Evolutionary conservation across 2,888 invertebrate species (phyloP).

Genomic region (Apodemia zela): DNA sequence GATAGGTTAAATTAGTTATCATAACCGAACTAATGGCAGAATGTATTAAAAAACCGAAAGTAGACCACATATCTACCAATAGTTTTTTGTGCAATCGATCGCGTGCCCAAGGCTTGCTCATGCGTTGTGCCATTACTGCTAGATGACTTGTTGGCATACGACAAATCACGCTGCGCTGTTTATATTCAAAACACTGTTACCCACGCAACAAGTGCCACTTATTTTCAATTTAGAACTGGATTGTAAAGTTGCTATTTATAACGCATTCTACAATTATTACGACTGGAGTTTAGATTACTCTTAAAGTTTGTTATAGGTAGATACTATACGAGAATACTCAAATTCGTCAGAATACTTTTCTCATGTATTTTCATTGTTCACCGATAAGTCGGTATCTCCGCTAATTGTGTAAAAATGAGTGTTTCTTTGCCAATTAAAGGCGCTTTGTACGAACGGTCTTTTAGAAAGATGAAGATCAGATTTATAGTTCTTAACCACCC

Average conservation of each 20-base stretch:
- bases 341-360: too few species aligned
- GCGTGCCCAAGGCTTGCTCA: slow-evolving; percentile 19
- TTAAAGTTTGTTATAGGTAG: too few species aligned
- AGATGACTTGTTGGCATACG: slow-evolving; percentile 22
- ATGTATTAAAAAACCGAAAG: slow-evolving; percentile 14
- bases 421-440: too few species aligned
- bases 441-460: too few species aligned
- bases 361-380: too few species aligned
- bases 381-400: too few species aligned
- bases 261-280: background rate
- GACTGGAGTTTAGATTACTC: too few species aligned
- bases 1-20: background rate
- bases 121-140: slow-evolving; percentile 16
- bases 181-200: slow-evolving; percentile 22
- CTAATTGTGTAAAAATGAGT: too few species aligned
- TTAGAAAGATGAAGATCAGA: too few species aligned
- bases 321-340: too few species aligned
- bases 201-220: slow-evolving; percentile 28
- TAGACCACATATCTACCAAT: slow-evolving; percentile 11
- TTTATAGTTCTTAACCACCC: too few species aligned
- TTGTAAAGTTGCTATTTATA: slow-evolving; percentile 2
- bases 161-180: slow-evolving; percentile 27
- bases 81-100: slow-evolving; percentile 21
- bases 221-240: background rate
- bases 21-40: background rate